Evolutionary conservation across 2,113 vertebrate genomes (phyloP).

Genomic region (Chamaetylas fuelleborni): DNA sequence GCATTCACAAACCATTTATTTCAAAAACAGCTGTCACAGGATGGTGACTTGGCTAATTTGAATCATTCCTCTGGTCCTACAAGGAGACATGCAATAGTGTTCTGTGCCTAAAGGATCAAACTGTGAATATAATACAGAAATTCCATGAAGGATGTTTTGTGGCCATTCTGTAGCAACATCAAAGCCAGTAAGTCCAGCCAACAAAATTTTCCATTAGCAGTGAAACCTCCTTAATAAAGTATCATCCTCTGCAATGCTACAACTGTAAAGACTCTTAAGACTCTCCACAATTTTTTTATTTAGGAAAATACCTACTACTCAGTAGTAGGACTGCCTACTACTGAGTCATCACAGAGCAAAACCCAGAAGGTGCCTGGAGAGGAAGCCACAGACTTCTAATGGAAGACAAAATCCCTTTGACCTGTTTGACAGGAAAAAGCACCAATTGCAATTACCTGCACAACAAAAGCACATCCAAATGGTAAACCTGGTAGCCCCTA

Average conservation of each 20-base stretch:
- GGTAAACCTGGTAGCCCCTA: neutral
- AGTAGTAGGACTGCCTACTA: neutral
- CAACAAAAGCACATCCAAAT: neutral
- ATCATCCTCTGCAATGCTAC: neutral
- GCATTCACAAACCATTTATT: neutral
- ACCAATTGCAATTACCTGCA: neutral
- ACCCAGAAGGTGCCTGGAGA: neutral
- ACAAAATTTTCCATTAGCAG: neutral
- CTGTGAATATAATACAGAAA: neutral
- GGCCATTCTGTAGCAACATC: neutral
- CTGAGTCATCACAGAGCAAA: neutral
- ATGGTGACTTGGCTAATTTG: neutral
- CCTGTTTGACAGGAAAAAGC: neutral
- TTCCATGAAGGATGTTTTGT: neutral
- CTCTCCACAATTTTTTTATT: neutral
- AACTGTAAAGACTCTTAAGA: neutral
- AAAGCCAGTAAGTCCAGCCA: neutral
- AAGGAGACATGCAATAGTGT: fast-evolving
- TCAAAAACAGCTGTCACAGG: neutral
- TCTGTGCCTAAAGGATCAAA: neutral
- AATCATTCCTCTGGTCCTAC: neutral
- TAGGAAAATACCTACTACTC: neutral
- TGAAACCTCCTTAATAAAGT: neutral
- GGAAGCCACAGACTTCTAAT: neutral
- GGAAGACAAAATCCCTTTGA: neutral